These are phyloP conservation scores for Nomada hirtipes DNA, from an alignment of 2,888 invertebrate genomes.

Conservation along the genomic window DNA sequence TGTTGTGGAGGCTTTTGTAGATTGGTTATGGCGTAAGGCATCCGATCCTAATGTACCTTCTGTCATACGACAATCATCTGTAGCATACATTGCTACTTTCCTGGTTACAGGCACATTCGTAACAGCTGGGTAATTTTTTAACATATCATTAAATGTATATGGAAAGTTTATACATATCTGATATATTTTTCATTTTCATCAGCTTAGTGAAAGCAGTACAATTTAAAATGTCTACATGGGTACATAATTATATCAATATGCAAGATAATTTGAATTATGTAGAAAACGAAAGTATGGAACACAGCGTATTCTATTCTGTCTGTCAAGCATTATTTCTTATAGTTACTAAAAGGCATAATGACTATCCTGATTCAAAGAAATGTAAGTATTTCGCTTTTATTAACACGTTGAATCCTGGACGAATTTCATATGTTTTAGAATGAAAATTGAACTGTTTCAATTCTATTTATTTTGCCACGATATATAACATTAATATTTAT, in stretches of 20 bases:
- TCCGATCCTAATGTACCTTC: conserved; percentile 88
- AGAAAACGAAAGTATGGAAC: conserved; percentile 88
- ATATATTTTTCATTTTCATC: conserved; percentile 68
- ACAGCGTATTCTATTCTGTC: conserved; percentile 95
- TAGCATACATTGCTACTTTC: conserved; percentile 91
- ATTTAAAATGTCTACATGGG: conserved; percentile 92
- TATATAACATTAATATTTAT: too few species aligned
- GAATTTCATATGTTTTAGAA: too few species aligned
- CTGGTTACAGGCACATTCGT: conserved; percentile 89
- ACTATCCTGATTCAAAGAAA: conserved; percentile 91
- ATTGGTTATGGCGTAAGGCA: conserved; percentile 91
- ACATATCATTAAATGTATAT: neutral
- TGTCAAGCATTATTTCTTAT: conserved; percentile 97
- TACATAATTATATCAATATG: conserved; percentile 91
- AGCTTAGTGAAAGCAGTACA: conserved; percentile 87
- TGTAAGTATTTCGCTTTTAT: conserved; percentile 42
- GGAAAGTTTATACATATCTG: neutral
- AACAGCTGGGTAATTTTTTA: conserved; percentile 86
- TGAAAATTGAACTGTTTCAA: too few species aligned
- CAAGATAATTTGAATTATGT: conserved; percentile 87
- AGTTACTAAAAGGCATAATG: conserved; percentile 94
- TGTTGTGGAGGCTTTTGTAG: conserved; percentile 88
- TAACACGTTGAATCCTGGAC: neutral
- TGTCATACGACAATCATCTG: conserved; percentile 89
- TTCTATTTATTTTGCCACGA: too few species aligned